Conservation (phyloP, 2,888 invertebrate species). For the Oligia strigilis region DNA sequence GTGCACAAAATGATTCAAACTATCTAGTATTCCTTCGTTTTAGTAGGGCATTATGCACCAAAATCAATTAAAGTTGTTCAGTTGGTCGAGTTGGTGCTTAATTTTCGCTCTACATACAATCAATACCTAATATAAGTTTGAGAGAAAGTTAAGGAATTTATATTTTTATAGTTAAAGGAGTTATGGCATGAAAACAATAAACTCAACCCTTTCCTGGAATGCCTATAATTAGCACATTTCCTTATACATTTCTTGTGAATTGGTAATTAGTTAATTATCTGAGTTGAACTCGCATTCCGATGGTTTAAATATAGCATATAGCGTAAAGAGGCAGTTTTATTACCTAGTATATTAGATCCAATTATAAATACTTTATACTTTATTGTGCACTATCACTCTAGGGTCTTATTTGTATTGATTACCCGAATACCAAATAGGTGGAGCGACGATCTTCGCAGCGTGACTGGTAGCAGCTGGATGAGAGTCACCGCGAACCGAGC, state of each 20-base stretch:
- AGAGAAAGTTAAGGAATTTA: not conserved
- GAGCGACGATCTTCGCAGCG: too few relatives aligned
- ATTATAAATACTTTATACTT: not conserved
- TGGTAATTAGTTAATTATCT: slow-evolving; percentile 5
- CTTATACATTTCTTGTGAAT: slow-evolving; percentile 47
- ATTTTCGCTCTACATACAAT: not conserved
- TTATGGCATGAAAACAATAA: slow-evolving; percentile 10
- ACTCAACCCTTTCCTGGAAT: slow-evolving; percentile 8
- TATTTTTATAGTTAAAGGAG: not conserved
- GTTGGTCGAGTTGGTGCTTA: too few relatives aligned
- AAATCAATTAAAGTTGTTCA: not conserved
- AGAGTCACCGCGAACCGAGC: too few relatives aligned
- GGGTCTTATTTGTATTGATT: not conserved
- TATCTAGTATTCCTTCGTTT: too few relatives aligned
- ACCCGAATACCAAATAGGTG: not conserved
- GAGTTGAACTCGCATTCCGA: not conserved
- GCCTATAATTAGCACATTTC: slow-evolving; percentile 23
- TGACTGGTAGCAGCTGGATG: too few relatives aligned
- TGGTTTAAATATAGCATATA: slow-evolving; percentile 17
- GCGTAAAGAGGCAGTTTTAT: slow-evolving; percentile 1
- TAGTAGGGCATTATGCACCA: not conserved
- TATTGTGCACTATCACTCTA: not conserved
- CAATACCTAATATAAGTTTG: not conserved
- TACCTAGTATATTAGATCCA: not conserved
- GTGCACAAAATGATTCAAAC: too few relatives aligned